phyloP scores from a whole-genome alignment of 2,797 vertebrate genomes.

The Dallia pectoralis region DNA sequence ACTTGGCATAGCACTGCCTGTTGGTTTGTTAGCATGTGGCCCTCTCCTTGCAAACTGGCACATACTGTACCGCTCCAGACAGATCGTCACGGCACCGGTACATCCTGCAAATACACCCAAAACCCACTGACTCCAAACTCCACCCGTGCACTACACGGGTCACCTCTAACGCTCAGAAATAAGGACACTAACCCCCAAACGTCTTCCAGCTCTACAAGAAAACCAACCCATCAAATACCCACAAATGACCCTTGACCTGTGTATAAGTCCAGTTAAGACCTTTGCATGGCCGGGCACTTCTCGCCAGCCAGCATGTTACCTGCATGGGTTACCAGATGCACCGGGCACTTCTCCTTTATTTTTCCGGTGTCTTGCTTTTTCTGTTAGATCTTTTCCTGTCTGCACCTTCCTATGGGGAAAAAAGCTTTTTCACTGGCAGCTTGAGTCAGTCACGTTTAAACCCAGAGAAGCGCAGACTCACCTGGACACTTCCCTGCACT shows the following conservation, averaged over 20 bases:
- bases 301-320: slow-evolving; percentile 69
- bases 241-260: neutral
- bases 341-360: slow-evolving; percentile 40
- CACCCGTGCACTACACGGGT: neutral
- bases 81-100: slow-evolving; percentile 41
- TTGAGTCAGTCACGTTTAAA: slow-evolving; percentile 11
- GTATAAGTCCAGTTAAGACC: slow-evolving; percentile 3
- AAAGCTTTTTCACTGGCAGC: slow-evolving; percentile 10
- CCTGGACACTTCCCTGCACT: slow-evolving; percentile 6
- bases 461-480: neutral
- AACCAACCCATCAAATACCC: neutral
- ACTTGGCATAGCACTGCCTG: slow-evolving; percentile 54
- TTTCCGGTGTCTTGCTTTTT: slow-evolving; percentile 11
- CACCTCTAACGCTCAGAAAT: neutral
- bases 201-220: neutral
- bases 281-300: slow-evolving; percentile 58
- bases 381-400: neutral
- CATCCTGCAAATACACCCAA: slow-evolving; percentile 27
- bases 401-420: neutral
- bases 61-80: slow-evolving; percentile 45
- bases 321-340: slow-evolving; percentile 67
- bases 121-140: neutral
- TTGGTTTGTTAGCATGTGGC: slow-evolving; percentile 68
- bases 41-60: slow-evolving; percentile 59
- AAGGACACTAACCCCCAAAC: neutral